Evolutionary conservation across 1,140 invertebrate genomes (phyloP), one percentile per base, ranked within the genome.

Genomic region (Phthorimaea operculella): DNA sequence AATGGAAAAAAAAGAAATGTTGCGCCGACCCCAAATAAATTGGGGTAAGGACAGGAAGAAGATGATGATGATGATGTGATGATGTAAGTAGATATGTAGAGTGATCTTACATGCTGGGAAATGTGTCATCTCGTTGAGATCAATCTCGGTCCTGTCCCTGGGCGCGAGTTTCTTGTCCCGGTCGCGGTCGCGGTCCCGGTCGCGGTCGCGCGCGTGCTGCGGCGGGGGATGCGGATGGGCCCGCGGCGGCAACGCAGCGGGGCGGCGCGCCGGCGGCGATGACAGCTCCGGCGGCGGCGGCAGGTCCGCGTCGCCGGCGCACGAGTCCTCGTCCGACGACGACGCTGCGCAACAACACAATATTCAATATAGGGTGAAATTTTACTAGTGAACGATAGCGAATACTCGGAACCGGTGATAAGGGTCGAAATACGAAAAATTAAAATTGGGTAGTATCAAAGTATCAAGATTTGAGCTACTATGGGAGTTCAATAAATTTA

Each of bases 251-350:
- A 76, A 74, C 1, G 72, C 73, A 14, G 73, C 74, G 6, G 76
- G 74, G 10, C 77, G 70, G n/a, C 79, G 76, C 2, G 78, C 73
- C 7, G 81, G 81, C 1, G 80, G 78, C 8, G 81, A 82, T 1
- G 73, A 69, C 47, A 80, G 54, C 59, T 82, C 79, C 15, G 79
- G 77, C 5, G 79, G 79, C 5, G 80, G 76, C 0, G 77, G 81
- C n/a, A 84, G 60, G 53, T 80, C 77, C 8, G 62, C 51, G 50
- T 84, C 79, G 33, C 81, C 81, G 4, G 81, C 72, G 68, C 78
- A 82, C 10, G 77, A 79, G 58, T 84, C 80, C 47, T 84, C 80
- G 54, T 84, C 80, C 21, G 80, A 84, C 55, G 77, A 80, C 15
- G 80, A 84, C 16, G 80, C 78, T 67, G 52, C 17, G 21, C 16